Evolutionary conservation across 30 jellyfish, hydroid and myxozoan species (phyloP), one percentile per base, ranked within the genome.

Genomic region (Chrysaora quinquecirrha): DNA sequence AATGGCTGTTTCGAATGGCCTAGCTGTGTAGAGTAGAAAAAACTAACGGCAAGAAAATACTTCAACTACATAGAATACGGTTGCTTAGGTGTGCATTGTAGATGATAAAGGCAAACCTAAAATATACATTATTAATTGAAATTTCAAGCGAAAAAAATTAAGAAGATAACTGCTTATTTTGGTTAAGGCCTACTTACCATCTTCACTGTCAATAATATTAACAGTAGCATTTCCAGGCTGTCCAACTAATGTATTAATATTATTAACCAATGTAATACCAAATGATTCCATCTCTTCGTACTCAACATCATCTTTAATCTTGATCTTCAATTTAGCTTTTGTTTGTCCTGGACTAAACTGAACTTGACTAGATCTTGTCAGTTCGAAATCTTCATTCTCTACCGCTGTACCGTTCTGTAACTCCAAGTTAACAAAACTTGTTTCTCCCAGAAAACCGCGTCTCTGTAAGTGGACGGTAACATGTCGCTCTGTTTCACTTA

Each of bases 271-370:
- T 1, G 77, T 34, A 30, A 88, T 78, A 11, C 38, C 50, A 63
- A 95, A 79, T 6, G 87, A 14, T 76, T 89, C 96, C 62, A 38
- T 75, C 3, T 82, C 69, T 48, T 95, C 99, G 54, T 73, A 80
- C 14, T 77, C 68, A 33, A 67, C n/a, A 65, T 95, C 96, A 69
- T 95, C 96, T 0, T 67, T 27, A 56, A 95, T 83, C 24, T 83
- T 76, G 52, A 95, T 46, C 31, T 74, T 80, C 79, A 89, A 31
- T 2, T 83, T 54, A 24, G 95, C 96, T 24, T 30, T 73, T n/a
- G 86, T 61, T 43, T 95, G 96, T 27, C 97, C 97, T 0, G 93
- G 95, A 48, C 91, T 89, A 65, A 88, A 95, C 60, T 88, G 97
- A 19, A 95, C 94, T 34, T 75, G 95, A 63, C 47, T 78, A 25